Evolutionary conservation across 2,888 invertebrate genomes (phyloP), one percentile per base, ranked within the genome.

Genomic region (Hololepta plana): DNA sequence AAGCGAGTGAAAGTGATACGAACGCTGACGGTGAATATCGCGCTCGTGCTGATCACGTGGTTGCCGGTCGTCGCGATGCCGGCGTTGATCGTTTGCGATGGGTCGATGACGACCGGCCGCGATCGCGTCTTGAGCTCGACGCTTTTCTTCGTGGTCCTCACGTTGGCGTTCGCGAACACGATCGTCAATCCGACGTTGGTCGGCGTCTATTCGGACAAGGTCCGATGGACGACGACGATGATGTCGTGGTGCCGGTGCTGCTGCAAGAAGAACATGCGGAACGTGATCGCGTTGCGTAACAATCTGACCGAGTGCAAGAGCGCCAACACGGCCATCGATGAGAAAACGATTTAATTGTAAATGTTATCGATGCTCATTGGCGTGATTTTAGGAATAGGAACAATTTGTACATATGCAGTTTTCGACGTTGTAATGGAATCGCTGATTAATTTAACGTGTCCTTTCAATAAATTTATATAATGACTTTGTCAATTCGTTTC

Each of bases 31-130:
- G 43, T 63, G 20, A 65, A 64, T 41, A 62, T 66, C 7, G 41
- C 61, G 3, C 57, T 62, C 3, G 64, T 65, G 2, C 47, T 64
- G n/a, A 42, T 61, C 7, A 65, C 64, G 64, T 65, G 64, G 64
- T 39, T 63, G 20, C 64, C 64, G 2, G 64, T 64, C 32, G 60
- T 62, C 0, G 41, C 60, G 2, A 44, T 62, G 9, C 59, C 64
- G 58, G 38, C 61, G 16, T 47, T 66, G 20, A 63, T 66, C 27
- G 64, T 62, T 36, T 38, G 62, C 19, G 64, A 66, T 37, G 64
- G 64, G 2, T 49, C 54, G 12, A 44, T 64, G 12, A 48, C 57
- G 2, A 55, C 44, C 23, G 57, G 58, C 35, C 56, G 55, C 1
- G 39, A 49, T 16, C 65, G 58, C 41, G 64, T 64, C 37, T 41